Percentiles rank a stretch among this genome's conserved stretches.
Conservation (phyloP, 30 jellyfish, hydroid and myxozoan genomes). For the Clytia hemisphaerica region DNA sequence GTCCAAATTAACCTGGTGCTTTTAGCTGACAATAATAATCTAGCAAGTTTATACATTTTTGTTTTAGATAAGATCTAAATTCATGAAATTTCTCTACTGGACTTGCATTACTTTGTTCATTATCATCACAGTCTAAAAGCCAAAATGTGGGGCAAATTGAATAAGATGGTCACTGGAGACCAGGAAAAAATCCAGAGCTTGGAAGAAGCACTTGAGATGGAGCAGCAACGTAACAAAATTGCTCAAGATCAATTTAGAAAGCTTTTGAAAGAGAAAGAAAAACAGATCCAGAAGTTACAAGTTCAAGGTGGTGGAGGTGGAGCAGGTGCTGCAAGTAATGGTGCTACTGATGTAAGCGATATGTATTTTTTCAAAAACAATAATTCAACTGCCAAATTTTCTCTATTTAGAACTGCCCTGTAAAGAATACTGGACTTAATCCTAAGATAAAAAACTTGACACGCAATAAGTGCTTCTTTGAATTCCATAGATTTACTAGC, state of each 20-base stretch:
- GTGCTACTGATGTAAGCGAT: slow-evolving; percentile 21
- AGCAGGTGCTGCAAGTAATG: background rate
- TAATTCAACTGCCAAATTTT: no score
- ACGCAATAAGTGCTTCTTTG: no score
- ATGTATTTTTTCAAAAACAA: background rate
- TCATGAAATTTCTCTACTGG: no score
- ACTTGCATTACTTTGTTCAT: no score
- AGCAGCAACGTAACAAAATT: slow-evolving; percentile 68
- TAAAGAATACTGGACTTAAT: no score
- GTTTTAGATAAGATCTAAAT: no score
- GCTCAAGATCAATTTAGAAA: slow-evolving; percentile 59
- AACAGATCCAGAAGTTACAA: slow-evolving; percentile 15
- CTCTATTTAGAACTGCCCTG: no score
- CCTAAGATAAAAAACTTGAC: background rate
- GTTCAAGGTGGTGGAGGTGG: background rate
- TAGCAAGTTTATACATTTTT: no score
- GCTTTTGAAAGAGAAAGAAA: slow-evolving; percentile 64
- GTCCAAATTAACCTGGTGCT: no score
- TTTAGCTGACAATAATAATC: no score
- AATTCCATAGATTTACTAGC: no score
- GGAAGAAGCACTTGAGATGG: slow-evolving; percentile 55
- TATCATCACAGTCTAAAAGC: no score
- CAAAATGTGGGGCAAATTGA: slow-evolving; percentile 25
- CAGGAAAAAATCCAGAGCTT: slow-evolving; percentile 39
- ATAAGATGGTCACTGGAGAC: slow-evolving; percentile 29